Percentiles rank a stretch among this genome's conserved stretches.
These are phyloP conservation scores for Xenopus laevis DNA, from an alignment of 2,113 vertebrate species.

Conservation along the genomic window DNA sequence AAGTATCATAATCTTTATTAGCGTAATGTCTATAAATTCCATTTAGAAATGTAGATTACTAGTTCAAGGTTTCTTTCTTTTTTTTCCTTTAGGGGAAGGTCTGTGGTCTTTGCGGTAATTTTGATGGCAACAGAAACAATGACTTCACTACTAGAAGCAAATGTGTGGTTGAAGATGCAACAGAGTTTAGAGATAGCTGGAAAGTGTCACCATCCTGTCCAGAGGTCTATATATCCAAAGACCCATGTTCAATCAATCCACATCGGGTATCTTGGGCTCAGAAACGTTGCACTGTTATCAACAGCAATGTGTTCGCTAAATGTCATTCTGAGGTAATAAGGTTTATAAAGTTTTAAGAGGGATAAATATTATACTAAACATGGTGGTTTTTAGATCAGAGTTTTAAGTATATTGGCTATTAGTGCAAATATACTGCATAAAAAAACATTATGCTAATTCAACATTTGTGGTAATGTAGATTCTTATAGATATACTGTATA, in stretches of 20 bases:
- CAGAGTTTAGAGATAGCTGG: conserved; percentile 76
- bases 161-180: conserved; percentile 61
- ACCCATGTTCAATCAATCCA: conserved; percentile 65
- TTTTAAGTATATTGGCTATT: too few relatives aligned
- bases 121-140: conserved; percentile 64
- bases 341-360: too few relatives aligned
- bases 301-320: conserved; percentile 55
- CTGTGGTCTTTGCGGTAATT: conserved; percentile 76
- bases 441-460: too few relatives aligned
- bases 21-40: too few relatives aligned
- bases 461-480: too few relatives aligned
- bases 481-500: too few relatives aligned
- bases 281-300: conserved; percentile 69
- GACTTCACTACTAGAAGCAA: conserved; percentile 71
- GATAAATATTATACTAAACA: too few relatives aligned
- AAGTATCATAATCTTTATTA: too few relatives aligned
- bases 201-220: conserved; percentile 67
- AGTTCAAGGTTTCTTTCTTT: background rate
- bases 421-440: too few relatives aligned
- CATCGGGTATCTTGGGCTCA: conserved; percentile 71
- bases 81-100: conserved; percentile 58
- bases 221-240: conserved; percentile 54
- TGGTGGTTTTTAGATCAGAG: too few relatives aligned
- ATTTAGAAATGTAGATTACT: too few relatives aligned
- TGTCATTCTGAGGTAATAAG: conserved; percentile 67